These are phyloP conservation scores for Copsychus sechellarum DNA, from an alignment of 2,113 vertebrate species.

Conservation along the genomic window DNA sequence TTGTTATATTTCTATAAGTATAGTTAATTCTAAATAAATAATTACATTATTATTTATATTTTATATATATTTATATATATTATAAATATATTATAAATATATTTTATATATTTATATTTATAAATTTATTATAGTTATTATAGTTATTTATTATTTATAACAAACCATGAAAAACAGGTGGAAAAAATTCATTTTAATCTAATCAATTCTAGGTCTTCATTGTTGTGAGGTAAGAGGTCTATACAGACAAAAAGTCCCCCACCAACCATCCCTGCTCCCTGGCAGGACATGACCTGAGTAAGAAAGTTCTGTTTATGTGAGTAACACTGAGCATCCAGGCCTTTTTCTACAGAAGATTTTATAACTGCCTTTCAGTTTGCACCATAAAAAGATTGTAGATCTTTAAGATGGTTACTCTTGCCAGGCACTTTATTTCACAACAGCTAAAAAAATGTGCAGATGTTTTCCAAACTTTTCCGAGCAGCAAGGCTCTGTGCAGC, in stretches of 20 bases:
- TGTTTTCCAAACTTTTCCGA: constrained; percentile 7
- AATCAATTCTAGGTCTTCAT: not conserved
- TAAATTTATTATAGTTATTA: no score
- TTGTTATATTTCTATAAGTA: not conserved
- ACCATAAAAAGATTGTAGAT: not conserved
- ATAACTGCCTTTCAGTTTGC: not conserved
- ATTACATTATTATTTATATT: not conserved
- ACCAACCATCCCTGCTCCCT: not conserved
- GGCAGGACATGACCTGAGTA: constrained; percentile 31
- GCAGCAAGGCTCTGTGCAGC: not conserved
- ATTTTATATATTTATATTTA: no score
- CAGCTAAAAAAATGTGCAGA: constrained; percentile 16
- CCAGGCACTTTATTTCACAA: constrained; percentile 51
- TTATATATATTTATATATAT: no score
- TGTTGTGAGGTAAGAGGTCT: not conserved
- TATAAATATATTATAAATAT: no score
- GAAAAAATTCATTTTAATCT: not conserved
- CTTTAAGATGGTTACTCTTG: not conserved
- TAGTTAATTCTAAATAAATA: not conserved
- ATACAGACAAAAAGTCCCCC: not conserved
- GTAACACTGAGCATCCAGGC: not conserved
- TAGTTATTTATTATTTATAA: not conserved
- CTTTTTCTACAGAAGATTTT: not conserved
- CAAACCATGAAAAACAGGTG: not conserved
- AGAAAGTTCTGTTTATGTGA: not conserved